Percentiles rank a stretch among this genome's conserved stretches.
Evolutionary conservation across 2,797 vertebrate genomes (phyloP).

Genomic region (Astyanax mexicanus): DNA sequence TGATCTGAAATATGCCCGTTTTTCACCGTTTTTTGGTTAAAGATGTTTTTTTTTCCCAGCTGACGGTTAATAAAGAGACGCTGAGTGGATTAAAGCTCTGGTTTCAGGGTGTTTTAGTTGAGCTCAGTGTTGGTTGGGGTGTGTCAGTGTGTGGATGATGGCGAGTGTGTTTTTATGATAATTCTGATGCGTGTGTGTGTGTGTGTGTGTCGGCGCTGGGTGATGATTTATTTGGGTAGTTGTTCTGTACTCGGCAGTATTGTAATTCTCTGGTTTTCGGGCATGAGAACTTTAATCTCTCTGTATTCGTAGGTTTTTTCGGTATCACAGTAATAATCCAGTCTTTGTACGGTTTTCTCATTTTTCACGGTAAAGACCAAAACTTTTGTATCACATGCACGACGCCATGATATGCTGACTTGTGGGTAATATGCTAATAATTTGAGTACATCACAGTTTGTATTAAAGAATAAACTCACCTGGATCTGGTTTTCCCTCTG

Average conservation of each 20-base stretch:
- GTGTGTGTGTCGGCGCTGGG: slow-evolving; percentile 33
- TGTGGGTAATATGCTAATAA: slow-evolving; percentile 43
- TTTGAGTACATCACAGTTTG: slow-evolving; percentile 45
- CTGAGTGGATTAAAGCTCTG: slow-evolving; percentile 20
- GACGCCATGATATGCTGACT: slow-evolving; percentile 47
- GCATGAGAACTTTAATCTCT: slow-evolving; percentile 51
- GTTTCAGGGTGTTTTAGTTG: slow-evolving; percentile 17
- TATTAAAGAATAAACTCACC: slow-evolving; percentile 30
- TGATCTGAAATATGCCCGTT: not conserved
- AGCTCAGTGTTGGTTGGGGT: slow-evolving; percentile 11
- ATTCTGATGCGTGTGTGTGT: slow-evolving; percentile 37
- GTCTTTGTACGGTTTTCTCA: slow-evolving; percentile 47
- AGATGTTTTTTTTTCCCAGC: slow-evolving; percentile 17
- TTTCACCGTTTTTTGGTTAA: not conserved
- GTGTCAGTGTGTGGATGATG: too few relatives aligned
- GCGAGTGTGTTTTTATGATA: slow-evolving; percentile 41
- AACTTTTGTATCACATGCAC: slow-evolving; percentile 50
- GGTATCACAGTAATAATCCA: slow-evolving; percentile 43
- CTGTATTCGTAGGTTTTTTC: slow-evolving; percentile 34
- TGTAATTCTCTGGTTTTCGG: slow-evolving; percentile 41
- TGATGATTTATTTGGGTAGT: not conserved
- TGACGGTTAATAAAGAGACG: slow-evolving; percentile 6
- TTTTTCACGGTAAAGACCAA: slow-evolving; percentile 56
- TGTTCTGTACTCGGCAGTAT: slow-evolving; percentile 19
- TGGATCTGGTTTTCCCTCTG: slow-evolving; percentile 22